Evolutionary conservation across 2,797 vertebrate species (phyloP).

Genomic region (Aselliscus stoliczkanus): DNA sequence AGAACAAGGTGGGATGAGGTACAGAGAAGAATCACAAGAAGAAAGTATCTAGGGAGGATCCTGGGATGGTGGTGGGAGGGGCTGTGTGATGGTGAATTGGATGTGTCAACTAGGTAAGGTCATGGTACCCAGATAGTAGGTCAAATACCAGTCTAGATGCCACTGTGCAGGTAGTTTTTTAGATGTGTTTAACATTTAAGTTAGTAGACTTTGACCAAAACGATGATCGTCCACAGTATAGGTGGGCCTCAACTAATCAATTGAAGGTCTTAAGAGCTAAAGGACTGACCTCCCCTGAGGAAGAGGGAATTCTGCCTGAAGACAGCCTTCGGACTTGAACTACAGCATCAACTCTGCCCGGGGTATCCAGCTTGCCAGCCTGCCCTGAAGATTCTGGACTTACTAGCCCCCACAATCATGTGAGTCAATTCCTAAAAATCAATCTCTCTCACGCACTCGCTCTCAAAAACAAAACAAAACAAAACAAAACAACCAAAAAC

Average conservation of each 20-base stretch:
- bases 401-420: neutral
- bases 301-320: neutral
- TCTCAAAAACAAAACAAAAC: neutral
- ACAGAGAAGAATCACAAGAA: neutral
- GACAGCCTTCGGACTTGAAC: neutral
- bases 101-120: neutral
- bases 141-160: neutral
- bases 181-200: neutral
- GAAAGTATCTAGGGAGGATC: neutral
- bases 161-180: neutral
- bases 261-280: neutral
- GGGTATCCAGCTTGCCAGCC: neutral
- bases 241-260: neutral
- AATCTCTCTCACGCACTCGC: neutral
- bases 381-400: neutral
- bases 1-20: neutral
- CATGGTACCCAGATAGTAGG: neutral
- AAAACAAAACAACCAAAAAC: too few species aligned
- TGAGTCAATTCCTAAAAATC: neutral
- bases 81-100: neutral
- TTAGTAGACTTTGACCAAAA: neutral
- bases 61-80: neutral
- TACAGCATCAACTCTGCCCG: neutral
- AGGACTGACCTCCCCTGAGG: neutral
- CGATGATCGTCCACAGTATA: neutral